Conservation (phyloP, 2,888 invertebrate genomes). For the Nebria brevicollis region DNA sequence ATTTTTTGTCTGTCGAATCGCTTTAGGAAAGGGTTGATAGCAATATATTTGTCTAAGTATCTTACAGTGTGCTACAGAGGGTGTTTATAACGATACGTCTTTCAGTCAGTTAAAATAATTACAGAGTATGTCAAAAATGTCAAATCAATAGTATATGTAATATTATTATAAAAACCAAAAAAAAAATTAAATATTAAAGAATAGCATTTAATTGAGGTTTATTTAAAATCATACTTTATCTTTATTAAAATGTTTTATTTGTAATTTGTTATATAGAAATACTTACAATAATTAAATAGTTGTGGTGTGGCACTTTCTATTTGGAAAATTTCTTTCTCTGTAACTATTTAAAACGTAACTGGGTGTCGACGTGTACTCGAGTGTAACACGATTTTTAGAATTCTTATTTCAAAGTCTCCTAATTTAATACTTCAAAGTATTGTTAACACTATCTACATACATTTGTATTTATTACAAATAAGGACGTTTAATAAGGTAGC, state of each 20-base stretch:
- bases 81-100: not conserved
- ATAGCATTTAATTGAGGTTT: no score
- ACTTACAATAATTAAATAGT: not conserved
- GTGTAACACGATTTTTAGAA: no score
- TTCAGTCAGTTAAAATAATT: not conserved
- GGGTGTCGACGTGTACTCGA: no score
- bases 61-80: not conserved
- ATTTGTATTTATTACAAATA: no score
- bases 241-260: not conserved
- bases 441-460: no score
- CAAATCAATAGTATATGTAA: not conserved
- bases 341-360: no score
- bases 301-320: not conserved
- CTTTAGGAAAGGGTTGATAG: not conserved
- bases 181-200: no score
- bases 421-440: no score
- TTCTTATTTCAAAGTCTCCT: no score
- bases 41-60: not conserved
- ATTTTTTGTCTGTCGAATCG: not conserved
- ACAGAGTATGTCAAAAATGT: not conserved
- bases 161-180: not conserved
- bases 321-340: not conserved
- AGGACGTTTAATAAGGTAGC: no score
- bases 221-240: not conserved
- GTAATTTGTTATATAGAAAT: not conserved